Conservation (phyloP, 2,888 invertebrate genomes). For the Athetis lepigone region DNA sequence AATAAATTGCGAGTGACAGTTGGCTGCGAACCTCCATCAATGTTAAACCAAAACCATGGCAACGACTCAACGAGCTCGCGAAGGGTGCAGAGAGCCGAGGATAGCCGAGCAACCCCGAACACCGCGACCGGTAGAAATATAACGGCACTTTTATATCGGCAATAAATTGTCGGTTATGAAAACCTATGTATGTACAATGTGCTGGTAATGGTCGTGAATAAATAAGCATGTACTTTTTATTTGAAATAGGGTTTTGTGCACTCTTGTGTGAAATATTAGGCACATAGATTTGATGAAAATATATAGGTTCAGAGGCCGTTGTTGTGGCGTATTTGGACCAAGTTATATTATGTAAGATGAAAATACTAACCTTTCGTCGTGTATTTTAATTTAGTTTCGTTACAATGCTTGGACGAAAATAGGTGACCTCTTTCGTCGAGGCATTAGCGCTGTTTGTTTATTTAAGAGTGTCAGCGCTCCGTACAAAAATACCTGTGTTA, state of each 20-base stretch:
- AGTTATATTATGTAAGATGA: no score
- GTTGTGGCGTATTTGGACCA: no score
- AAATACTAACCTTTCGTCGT: no score
- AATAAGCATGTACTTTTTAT: constrained; percentile 52
- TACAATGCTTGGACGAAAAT: no score
- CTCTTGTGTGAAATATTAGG: background rate
- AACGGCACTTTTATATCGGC: constrained; percentile 54
- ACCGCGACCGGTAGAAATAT: constrained; percentile 40
- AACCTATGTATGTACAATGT: constrained; percentile 59
- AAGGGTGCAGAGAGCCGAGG: constrained; percentile 46
- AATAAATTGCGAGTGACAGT: constrained; percentile 69
- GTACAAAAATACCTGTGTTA: no score
- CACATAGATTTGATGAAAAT: background rate
- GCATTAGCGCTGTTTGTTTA: no score
- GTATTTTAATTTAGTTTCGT: no score
- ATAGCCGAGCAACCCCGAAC: constrained; percentile 30
- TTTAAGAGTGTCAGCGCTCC: no score
- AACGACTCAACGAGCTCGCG: constrained; percentile 62
- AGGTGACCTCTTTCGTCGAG: no score
- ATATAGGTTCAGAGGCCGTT: no score
- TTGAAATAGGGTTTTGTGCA: constrained; percentile 14
- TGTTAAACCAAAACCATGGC: constrained; percentile 57
- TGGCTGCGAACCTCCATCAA: constrained; percentile 56
- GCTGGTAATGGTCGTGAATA: constrained; percentile 58
- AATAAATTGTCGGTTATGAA: constrained; percentile 63